Base-by-base conservation (phyloP, 2,888 invertebrate species). In the Macropis europaea region DNA sequence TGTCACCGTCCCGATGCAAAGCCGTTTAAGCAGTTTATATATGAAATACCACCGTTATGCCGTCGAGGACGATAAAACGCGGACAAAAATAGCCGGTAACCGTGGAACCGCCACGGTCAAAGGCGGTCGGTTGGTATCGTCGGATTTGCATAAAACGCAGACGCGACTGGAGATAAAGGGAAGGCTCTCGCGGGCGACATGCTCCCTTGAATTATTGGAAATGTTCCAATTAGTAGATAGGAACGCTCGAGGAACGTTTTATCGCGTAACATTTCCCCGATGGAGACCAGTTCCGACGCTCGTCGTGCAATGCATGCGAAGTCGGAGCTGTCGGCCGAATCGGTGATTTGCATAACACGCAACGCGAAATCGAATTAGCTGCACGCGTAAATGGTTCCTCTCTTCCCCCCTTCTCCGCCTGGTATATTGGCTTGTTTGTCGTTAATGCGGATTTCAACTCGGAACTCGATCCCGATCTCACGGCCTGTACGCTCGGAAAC, bases 311-410 rank as follows among this genome's bases (percentile, higher is more conserved):
- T 19, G 63, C 72, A 67, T 43, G 68, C 47, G 36, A 48, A 50
- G 30, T 9, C 50, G 32, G 4, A 43, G 13, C 2, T 48, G 11
- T 4, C 61, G 43, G 19, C 53, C 53, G 64, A 17, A 67, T 60
- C 40, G 40, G 9, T 13, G 40, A 77, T 78, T 78, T 77, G 60
- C 77, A 63, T 77, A 78, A 77, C 63, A 50, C 53, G 61, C 67
- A 47, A 52, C 48, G 62, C 15, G 66, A 73, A 52, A 69, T 69
- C 48, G 60, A 77, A 72, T 77, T 56, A 75, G 56, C 48, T 38
- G 38, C 50, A 32, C 62, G 63, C 68, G 68, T 47, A 38, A 61
- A 52, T 34, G 59, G 28, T 53, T 5, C 11, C 19, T 26, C 19
- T 26, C 1, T 1, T 9, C 13, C 32, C 38, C 9, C 26, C 32